Conservation (phyloP, 2,113 vertebrate genomes). For the Aix galericulata region DNA sequence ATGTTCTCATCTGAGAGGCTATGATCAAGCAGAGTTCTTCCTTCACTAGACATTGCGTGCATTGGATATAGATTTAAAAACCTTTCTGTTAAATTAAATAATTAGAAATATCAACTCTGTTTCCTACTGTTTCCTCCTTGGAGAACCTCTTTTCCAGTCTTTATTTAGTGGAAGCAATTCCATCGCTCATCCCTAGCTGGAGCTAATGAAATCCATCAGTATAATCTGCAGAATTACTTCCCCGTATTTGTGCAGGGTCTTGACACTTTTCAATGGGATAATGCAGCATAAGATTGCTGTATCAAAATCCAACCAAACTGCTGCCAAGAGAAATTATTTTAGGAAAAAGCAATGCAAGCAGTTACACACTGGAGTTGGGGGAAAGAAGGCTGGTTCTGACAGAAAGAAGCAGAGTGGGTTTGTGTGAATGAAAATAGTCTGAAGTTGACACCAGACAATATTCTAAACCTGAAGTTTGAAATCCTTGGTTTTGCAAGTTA, state of each 20-base stretch:
- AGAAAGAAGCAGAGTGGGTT: constrained; percentile 3
- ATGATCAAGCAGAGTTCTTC: not conserved
- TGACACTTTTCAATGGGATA: not conserved
- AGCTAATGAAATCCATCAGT: not conserved
- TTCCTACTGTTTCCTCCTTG: constrained; percentile 3
- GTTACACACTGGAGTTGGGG: not conserved
- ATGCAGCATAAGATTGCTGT: not conserved
- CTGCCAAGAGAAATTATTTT: not conserved
- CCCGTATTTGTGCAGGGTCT: not conserved
- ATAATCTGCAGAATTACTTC: not conserved
- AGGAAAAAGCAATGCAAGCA: not conserved
- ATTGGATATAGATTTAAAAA: not conserved
- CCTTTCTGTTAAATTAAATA: constrained; percentile 35
- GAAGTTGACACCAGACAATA: constrained; percentile 36
- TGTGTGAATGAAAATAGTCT: constrained; percentile 29
- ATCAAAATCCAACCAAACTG: constrained; percentile 12
- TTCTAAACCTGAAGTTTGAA: constrained; percentile 66
- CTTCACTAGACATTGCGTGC: not conserved
- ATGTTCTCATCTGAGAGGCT: not conserved
- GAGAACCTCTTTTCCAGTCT: not conserved
- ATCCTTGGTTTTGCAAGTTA: constrained; percentile 60
- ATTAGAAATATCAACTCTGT: not conserved
- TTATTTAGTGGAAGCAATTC: not conserved
- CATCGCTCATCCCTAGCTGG: not conserved
- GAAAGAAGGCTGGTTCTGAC: constrained; percentile 17